Evolutionary conservation across 2,113 vertebrate genomes (phyloP), one percentile per base, ranked within the genome.

Genomic region (Corynorhinus townsendii): DNA sequence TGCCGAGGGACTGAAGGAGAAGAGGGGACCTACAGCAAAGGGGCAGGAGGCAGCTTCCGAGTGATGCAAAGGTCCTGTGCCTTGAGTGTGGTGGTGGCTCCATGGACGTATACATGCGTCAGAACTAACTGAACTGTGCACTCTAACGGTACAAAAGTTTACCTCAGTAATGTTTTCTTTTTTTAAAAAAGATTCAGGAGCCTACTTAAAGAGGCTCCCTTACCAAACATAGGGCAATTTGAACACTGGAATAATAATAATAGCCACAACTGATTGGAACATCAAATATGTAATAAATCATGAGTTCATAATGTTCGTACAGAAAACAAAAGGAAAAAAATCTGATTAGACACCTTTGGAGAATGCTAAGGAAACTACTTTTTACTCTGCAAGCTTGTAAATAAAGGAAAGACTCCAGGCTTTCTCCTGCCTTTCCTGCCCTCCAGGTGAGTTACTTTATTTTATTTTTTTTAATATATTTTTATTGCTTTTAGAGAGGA

Each of bases 91-190:
- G 45, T 4, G 19, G 59, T 68, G 69, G 47, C 7, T 30, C 38
- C 15, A 1, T 11, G 20, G 33, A n/a, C 1, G 28, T 1, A n/a
- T 1, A n/a, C 26, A 5, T 33, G 76, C 3, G 69, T 49, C 76
- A 76, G 16, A 66, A 26, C n/a, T 5, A 16, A 64, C 0, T 1
- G 35, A 76, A n/a, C 19, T 33, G 45, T 26, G 66, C 4, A 3
- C 19, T 2, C 3, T 9, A 22, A 11, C 0, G 35, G 52, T 14
- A 35, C 16, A 3, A 28, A 9, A n/a, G 54, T 59, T 59, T 6
- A 59, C 35, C 17, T 45, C 30, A 1, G 59, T 8, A 14, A 47
- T 49, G 38, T 2, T 59, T 28, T 45, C 35, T n/a, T 2, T 64
- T 49, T 56, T 62, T 62, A 62, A 11, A 62, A 66, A 64, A 26